Conservation (phyloP, 1,140 invertebrate species). For the Nomia melanderi region DNA sequence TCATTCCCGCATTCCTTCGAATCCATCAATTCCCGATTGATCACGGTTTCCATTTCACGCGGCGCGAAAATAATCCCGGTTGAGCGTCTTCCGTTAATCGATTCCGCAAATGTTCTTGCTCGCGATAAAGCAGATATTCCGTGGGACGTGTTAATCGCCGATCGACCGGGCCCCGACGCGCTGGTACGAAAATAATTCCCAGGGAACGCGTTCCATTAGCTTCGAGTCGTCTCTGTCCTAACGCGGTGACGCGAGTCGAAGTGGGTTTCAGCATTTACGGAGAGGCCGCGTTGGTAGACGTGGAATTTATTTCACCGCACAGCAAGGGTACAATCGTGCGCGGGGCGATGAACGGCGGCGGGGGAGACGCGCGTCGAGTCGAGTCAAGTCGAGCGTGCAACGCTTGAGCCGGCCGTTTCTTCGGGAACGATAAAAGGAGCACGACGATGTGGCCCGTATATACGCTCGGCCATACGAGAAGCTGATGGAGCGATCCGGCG, state of each 20-base stretch:
- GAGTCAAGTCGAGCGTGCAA: no score
- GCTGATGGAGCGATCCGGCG: slow-evolving; percentile 17
- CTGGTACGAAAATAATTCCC: neutral
- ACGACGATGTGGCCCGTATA: neutral
- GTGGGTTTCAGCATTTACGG: slow-evolving; percentile 19
- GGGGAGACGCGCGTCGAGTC: neutral
- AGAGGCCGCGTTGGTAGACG: neutral
- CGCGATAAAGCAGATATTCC: no score
- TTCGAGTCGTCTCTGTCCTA: neutral
- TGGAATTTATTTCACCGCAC: neutral
- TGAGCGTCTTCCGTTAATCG: no score
- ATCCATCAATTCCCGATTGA: no score
- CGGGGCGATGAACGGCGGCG: neutral
- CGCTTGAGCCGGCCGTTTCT: neutral
- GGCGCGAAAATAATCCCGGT: no score
- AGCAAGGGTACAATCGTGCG: neutral
- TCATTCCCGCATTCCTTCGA: no score
- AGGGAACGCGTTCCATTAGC: neutral
- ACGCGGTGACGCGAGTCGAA: neutral
- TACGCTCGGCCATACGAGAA: neutral
- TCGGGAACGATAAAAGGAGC: slow-evolving; percentile 25
- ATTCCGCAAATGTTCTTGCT: no score
- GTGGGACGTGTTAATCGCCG: neutral
- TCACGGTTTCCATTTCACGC: no score
- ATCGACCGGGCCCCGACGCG: neutral